Base-by-base conservation (phyloP, 1,140 invertebrate species). In the Drosophila hydei region DNA sequence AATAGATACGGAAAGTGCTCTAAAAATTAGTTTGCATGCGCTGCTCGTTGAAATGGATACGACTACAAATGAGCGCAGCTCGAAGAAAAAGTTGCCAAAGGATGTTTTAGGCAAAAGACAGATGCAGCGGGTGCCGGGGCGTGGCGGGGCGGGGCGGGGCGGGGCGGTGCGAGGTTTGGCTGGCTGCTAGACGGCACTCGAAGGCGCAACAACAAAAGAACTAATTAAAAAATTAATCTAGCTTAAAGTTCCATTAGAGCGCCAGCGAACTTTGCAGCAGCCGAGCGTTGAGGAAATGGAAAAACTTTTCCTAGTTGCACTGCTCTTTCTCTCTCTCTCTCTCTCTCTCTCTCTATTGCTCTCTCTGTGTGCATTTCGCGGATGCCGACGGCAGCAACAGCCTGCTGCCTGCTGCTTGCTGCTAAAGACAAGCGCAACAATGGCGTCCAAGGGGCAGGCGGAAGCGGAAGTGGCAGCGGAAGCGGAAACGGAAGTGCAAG, bases 171-270 rank as follows among this genome's bases (percentile, higher is more conserved):
- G n/a, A 16, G n/a, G 47, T 2, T 16, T 8, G 9, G 8, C 9
- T 62, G 67, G 42, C 21, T 70, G 67, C 30, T 56, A 70, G 67
- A 65, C 62, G 56, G 80, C 78, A 88, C 81, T 87, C 65, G 67
- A 87, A 62, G 81, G 83, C 67, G 78, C 79, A 84, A 79, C 79
- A 89, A 88, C 84, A 88, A 88, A 88, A 89, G 84, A 89, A 84
- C 84, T 88, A 88, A 88, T 88, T 88, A 88, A 88, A 88, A 88
- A 88, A 88, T 88, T 88, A 88, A 88, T 88, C 84, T 88, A 88
- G 84, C 84, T 88, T 88, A 88, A 88, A 89, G 84, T 88, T 88
- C 84, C 84, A 88, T 88, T 88, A 88, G 84, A 89, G 84, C 84
- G 81, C 78, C 64, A 88, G 75, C 75, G 83, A 88, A 88, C 78